phyloP scores from a whole-genome alignment of 2,888 invertebrate species.

The Perdita meconis region DNA sequence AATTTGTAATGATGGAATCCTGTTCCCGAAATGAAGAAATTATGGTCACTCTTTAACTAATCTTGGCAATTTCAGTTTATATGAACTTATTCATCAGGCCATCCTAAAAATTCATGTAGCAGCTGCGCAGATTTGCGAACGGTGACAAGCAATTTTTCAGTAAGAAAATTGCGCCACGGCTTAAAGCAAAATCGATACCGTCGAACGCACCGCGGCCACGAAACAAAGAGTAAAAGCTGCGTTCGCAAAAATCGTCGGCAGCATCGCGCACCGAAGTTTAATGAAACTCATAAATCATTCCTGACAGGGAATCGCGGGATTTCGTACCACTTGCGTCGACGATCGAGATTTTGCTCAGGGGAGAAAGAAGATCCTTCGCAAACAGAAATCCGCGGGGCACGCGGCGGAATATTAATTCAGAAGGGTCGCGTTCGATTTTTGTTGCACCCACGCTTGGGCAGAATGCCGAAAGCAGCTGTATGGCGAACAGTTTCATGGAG shows the following conservation, averaged over 20 bases:
- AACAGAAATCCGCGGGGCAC: not conserved
- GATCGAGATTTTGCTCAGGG: not conserved
- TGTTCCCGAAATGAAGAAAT: too few species aligned
- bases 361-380: not conserved
- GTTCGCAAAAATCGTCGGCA: not conserved
- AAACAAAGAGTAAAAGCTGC: not conserved
- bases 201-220: not conserved
- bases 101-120: too few species aligned
- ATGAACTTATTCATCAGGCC: too few species aligned
- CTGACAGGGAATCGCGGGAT: conserved; percentile 7
- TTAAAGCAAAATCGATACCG: not conserved
- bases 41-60: too few species aligned
- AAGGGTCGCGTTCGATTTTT: not conserved
- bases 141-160: too few species aligned
- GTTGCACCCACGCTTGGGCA: not conserved
- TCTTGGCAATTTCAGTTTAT: too few species aligned
- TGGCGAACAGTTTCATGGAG: not conserved
- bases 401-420: conserved; percentile 21
- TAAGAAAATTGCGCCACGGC: too few species aligned
- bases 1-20: too few species aligned
- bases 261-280: conserved; percentile 17
- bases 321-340: conserved; percentile 9
- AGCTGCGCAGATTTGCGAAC: too few species aligned
- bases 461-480: not conserved
- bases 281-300: conserved; percentile 18